These are phyloP conservation scores for Anarsia innoxiella DNA, from an alignment of 2,888 invertebrate species.

Conservation along the genomic window DNA sequence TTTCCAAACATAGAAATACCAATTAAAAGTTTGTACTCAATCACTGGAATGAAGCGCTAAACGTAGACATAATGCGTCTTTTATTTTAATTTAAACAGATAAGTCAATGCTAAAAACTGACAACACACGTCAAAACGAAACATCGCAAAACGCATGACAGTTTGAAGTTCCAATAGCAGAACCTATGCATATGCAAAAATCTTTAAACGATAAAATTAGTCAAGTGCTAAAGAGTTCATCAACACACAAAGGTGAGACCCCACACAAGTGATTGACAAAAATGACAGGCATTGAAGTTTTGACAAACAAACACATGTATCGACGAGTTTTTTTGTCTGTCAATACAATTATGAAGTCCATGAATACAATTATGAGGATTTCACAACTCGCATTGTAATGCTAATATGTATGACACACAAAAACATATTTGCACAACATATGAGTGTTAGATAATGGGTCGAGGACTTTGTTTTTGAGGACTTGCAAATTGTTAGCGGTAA, in stretches of 20 bases:
- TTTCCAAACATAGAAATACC: no score
- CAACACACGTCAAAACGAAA: no score
- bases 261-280: constrained; percentile 9
- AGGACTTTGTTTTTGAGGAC: not conserved
- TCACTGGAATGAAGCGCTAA: no score
- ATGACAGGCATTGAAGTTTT: constrained; percentile 2
- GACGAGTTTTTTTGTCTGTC: constrained; percentile 2
- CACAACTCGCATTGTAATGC: constrained; percentile 5
- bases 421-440: constrained; percentile 6
- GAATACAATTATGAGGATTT: constrained; percentile 3
- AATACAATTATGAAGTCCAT: no score
- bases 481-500: not conserved
- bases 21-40: no score
- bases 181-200: no score
- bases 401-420: constrained; percentile 6
- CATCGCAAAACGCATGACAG: no score
- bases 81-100: no score
- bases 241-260: constrained; percentile 8
- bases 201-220: not conserved
- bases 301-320: constrained; percentile 8
- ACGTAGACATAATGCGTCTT: no score
- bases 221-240: constrained; percentile 11
- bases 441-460: constrained; percentile 1
- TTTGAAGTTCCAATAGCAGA: no score
- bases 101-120: no score